Conservation (phyloP, 2,797 vertebrate genomes). For the Diplodus sargus region DNA sequence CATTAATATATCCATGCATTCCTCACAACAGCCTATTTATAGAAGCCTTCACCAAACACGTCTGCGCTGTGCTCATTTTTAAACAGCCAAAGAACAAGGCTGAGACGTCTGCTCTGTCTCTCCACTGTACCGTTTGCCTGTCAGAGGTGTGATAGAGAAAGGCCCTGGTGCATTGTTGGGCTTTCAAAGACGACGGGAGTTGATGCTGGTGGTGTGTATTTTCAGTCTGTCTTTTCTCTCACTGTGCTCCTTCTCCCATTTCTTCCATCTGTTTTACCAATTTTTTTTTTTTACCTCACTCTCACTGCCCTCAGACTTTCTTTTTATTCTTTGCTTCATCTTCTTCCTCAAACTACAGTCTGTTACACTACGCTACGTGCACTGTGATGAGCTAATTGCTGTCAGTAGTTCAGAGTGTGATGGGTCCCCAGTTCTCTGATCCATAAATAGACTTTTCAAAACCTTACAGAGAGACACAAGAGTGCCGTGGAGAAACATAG, state of each 20-base stretch:
- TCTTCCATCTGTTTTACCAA: constrained; percentile 1
- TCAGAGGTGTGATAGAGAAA: constrained; percentile 33
- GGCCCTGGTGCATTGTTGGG: constrained; percentile 30
- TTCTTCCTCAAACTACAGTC: constrained; percentile 24
- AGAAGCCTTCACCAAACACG: constrained; percentile 72
- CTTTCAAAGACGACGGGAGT: constrained; percentile 21
- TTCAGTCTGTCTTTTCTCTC: constrained; percentile 10
- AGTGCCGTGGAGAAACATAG: constrained; percentile 38
- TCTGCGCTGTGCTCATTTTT: constrained; percentile 59
- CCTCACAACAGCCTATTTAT: constrained; percentile 82
- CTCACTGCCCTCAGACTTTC: constrained; percentile 6
- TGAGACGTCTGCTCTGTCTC: constrained; percentile 24
- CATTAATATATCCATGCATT: constrained; percentile 81
- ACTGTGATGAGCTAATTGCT: constrained; percentile 65
- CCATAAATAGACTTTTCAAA: constrained; percentile 72
- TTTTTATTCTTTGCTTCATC: constrained; percentile 18
- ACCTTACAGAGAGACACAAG: constrained; percentile 42
- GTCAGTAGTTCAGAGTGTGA: constrained; percentile 61
- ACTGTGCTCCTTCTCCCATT: neutral
- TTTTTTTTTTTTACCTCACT: constrained; percentile 1
- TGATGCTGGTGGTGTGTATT: constrained; percentile 22
- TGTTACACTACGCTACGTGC: constrained; percentile 22
- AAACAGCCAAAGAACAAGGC: constrained; percentile 58
- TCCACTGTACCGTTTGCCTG: constrained; percentile 27
- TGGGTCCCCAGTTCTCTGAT: constrained; percentile 47